Evolutionary conservation across 2,113 vertebrate genomes (phyloP), one percentile per base, ranked within the genome.

Genomic region (Thinocorus orbignyianus): DNA sequence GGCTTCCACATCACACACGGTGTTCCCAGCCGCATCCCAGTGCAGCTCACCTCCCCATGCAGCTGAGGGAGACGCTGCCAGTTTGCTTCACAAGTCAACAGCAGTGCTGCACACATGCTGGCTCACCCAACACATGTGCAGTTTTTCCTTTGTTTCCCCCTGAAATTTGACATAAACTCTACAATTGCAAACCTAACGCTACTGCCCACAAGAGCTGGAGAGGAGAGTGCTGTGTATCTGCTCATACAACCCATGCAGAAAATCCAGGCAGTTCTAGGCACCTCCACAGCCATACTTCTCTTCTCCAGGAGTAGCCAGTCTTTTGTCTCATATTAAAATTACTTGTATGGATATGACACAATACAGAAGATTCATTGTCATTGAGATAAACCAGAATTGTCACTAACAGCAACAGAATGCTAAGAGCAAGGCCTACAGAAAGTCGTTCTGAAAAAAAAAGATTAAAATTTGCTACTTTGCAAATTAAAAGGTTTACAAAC

Each of bases 1-100:
- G 46, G 30, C 12, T 44, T 35, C 42, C 22, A 22, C 28, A n/a
- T 7, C 76, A 17, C 55, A 41, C 14, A 13, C 5, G 0, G 0
- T 3, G 2, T 13, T 42, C 5, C 2, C 31, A 42, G 69, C n/a
- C 1, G 1, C 0, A 3, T 9, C 37, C 55, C 65, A 0, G 0
- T 6, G 31, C 60, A 62, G 37, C 37, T 31, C 39, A 39, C 17
- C 14, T 62, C n/a, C 33, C 35, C 1, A 0, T 3, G 33, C 87
- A 70, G 23, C 64, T 42, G 26, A 39, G 8, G n/a, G 33, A 33
- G 60, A 2, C 7, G 4, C 17, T 57, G 13, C 30, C 42, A 20
- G 33, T 11, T 46, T 68, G 42, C 39, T 31, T 18, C 54, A 16
- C 2, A 0, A 2, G 17, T 2, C 42, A 76, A 35, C 41, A 39